Percentiles rank a stretch among this genome's conserved stretches.
These are phyloP conservation scores for Calephelis perditalis DNA, from an alignment of 2,888 invertebrate species.

Conservation along the genomic window DNA sequence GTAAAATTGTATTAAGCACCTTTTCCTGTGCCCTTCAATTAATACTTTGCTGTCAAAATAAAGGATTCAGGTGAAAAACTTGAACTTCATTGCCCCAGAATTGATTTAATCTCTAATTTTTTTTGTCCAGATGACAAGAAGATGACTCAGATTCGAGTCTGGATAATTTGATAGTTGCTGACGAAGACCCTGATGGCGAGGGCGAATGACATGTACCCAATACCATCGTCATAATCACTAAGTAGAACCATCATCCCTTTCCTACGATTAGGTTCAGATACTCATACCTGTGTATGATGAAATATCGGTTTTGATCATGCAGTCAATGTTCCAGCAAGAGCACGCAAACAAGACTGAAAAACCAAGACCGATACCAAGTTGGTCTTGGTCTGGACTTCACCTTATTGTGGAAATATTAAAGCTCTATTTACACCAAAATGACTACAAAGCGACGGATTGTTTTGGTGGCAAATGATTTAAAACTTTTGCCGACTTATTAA, in stretches of 20 bases:
- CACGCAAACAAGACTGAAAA: neutral
- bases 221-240: conserved; percentile 46
- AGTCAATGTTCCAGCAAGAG: neutral
- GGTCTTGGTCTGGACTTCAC: no score
- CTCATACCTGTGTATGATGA: neutral
- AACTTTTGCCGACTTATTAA: no score
- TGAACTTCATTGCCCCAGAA: no score
- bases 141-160: conserved; percentile 76
- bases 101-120: neutral
- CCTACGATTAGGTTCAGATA: neutral
- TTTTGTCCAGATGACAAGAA: conserved; percentile 66
- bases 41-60: no score
- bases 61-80: no score
- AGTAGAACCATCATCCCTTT: conserved; percentile 15
- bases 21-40: no score
- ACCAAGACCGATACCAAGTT: no score
- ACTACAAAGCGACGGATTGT: no score
- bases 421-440: no score
- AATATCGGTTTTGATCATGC: neutral
- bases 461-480: neutral
- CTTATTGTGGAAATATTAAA: neutral
- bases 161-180: conserved; percentile 64
- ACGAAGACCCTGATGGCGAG: conserved; percentile 57
- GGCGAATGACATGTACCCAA: conserved; percentile 51
- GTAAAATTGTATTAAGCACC: no score